Conservation (phyloP, 2,888 invertebrate species). For the Microchrysa polita region DNA sequence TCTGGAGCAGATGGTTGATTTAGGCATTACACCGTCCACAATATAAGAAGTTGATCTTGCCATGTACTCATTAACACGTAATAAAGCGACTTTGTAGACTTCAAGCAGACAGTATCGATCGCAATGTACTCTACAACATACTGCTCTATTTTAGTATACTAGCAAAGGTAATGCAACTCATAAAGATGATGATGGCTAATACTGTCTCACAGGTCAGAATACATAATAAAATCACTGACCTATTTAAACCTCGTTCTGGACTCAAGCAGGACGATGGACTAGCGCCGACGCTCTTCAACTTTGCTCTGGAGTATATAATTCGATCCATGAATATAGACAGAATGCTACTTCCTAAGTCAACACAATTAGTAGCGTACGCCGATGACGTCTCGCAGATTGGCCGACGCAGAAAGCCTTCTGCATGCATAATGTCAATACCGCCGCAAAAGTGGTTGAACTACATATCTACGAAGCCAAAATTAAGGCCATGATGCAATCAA, state of each 20-base stretch:
- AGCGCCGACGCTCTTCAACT: conserved; percentile 8
- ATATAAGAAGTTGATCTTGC: too few species aligned
- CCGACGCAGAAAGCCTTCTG: not conserved
- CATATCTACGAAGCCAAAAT: not conserved
- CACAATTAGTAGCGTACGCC: conserved; percentile 10
- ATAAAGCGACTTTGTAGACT: too few species aligned
- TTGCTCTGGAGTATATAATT: not conserved
- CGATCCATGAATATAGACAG: not conserved
- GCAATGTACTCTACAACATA: not conserved
- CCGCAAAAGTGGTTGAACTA: not conserved
- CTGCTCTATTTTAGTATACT: conserved; percentile 3
- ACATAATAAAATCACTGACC: not conserved
- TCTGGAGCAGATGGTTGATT: too few species aligned
- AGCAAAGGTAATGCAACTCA: not conserved
- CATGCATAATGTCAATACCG: not conserved
- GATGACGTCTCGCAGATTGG: not conserved
- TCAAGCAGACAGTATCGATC: conserved; percentile 15
- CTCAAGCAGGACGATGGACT: conserved; percentile 2
- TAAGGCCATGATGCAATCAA: not conserved
- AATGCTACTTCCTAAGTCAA: not conserved
- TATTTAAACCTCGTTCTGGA: not conserved
- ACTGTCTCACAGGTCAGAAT: conserved; percentile 9
- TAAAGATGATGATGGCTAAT: conserved; percentile 7
- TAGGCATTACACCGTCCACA: too few species aligned
- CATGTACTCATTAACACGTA: too few species aligned